Conservation (phyloP, 1,140 invertebrate species). For the Pectinophora gossypiella region DNA sequence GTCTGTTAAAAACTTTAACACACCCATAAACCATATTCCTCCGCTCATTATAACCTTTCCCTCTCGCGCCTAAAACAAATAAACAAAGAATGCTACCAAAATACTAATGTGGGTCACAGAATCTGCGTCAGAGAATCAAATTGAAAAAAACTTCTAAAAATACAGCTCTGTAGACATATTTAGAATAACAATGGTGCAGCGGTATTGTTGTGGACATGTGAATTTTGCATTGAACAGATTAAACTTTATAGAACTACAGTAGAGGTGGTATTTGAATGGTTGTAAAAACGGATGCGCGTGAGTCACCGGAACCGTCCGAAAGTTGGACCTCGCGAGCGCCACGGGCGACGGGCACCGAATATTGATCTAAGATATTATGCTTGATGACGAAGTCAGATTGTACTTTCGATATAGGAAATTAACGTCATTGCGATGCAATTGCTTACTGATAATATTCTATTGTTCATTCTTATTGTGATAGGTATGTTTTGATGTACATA, state of each 20-base stretch:
- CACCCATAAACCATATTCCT: too few relatives aligned
- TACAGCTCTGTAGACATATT: conserved; percentile 24
- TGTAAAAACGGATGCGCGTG: conserved; percentile 34
- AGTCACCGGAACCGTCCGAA: conserved; percentile 51
- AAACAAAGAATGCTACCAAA: conserved; percentile 1
- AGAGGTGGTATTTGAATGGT: conserved; percentile 7
- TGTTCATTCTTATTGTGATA: too few relatives aligned
- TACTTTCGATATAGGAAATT: not conserved
- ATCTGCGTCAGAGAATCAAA: conserved; percentile 19
- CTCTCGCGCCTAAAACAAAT: not conserved
- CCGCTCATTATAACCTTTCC: too few relatives aligned
- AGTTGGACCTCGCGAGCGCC: conserved; percentile 34
- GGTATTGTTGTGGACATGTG: conserved; percentile 13
- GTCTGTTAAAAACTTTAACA: too few relatives aligned
- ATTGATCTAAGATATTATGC: conserved; percentile 14
- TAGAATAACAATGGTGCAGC: conserved; percentile 37
- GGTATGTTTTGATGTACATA: too few relatives aligned
- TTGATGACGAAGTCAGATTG: not conserved
- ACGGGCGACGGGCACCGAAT: conserved; percentile 22
- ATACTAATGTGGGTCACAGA: conserved; percentile 27
- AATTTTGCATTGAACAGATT: not conserved
- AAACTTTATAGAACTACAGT: not conserved
- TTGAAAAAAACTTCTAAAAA: conserved; percentile 32
- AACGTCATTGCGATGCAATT: not conserved
- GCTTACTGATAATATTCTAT: too few relatives aligned